Base-by-base conservation (phyloP, 1,140 invertebrate species). In the Branchinecta lynchi region DNA sequence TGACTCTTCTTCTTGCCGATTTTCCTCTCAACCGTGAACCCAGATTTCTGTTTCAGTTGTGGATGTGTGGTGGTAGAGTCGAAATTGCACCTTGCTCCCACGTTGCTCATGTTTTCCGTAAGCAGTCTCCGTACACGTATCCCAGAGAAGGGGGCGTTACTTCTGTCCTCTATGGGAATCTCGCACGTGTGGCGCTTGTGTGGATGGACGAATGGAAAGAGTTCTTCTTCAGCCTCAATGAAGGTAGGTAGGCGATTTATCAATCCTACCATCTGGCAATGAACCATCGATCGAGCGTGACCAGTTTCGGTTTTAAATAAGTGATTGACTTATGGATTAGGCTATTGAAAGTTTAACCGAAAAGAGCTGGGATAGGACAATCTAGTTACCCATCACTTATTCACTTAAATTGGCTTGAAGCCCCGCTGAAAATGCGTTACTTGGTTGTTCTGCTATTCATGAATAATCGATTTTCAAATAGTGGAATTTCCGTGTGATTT, bases 31-130 rank as follows among this genome's bases (percentile, higher is more conserved):
- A 32, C 5, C 2, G 1, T 32, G 5, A 32, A 32, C 32, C 5
- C 32, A 32, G 32, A 32, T 32, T 32, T 32, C 3, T 70, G 0
- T 87, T 86, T 76, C 81, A 93, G 77, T 86, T 96, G 0, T 99
- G 97, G 96, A 94, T 96, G 81, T 99, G 96, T 77, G 96, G 96
- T 0, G 96, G 95, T 0, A 84, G 84, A 66, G 85, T 99, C 0
- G 92, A 98, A 80, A 97, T 98, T 66, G 87, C 88, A 0, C 92
- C 95, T 0, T 99, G 96, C 78, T 96, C 93, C 9, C 90, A 95
- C 76, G 96, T 99, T 0, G 96, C 94, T 0, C 96, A 99, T 79
- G 85, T 99, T n/a, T 99, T 99, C 77, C 84, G 95, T 75, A 93
- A 90, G 80, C 90, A 90, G 51, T 93, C 90, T 7, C 93, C 93